Conservation (phyloP, 2,113 vertebrate genomes). For the Antechinus flavipes region DNA sequence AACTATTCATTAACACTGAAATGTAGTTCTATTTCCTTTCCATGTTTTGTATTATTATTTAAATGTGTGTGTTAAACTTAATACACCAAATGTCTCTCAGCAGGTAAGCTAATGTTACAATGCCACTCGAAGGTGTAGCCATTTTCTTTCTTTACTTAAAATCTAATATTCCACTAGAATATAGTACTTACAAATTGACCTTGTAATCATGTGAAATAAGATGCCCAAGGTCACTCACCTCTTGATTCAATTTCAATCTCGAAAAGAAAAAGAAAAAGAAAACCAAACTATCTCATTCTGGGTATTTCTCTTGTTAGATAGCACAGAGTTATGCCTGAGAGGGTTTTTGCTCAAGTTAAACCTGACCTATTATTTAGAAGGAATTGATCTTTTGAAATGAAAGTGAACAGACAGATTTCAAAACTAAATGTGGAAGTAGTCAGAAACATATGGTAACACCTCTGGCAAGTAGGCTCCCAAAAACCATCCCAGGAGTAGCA, state of each 20-base stretch:
- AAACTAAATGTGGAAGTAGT: background rate
- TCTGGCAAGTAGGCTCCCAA: background rate
- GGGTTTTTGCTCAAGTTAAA: slow-evolving; percentile 35
- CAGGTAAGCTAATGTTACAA: slow-evolving; percentile 45
- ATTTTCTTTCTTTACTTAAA: slow-evolving; percentile 70
- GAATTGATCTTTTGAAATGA: slow-evolving; percentile 50
- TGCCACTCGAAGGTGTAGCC: background rate
- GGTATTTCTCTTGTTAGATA: slow-evolving; percentile 45
- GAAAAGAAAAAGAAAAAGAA: slow-evolving; percentile 24
- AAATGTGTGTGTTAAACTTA: slow-evolving; percentile 67
- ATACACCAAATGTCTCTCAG: slow-evolving; percentile 45
- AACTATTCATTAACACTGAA: slow-evolving; percentile 63
- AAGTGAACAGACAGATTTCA: background rate
- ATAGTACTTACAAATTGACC: slow-evolving; percentile 53
- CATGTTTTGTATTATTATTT: slow-evolving; percentile 64
- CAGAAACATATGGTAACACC: background rate
- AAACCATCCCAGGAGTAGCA: background rate
- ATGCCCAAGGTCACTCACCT: slow-evolving; percentile 46
- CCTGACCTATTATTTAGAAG: slow-evolving; percentile 51
- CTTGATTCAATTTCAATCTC: slow-evolving; percentile 53
- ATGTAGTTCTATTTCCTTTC: slow-evolving; percentile 61
- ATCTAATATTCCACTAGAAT: slow-evolving; percentile 52
- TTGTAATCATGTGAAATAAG: slow-evolving; percentile 62
- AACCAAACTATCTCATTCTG: slow-evolving; percentile 32
- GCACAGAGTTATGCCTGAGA: slow-evolving; percentile 26